Percentiles rank a stretch among this genome's conserved stretches.
Evolutionary conservation across 2,113 vertebrate genomes (phyloP).

Genomic region (Mastomys natalensis): DNA sequence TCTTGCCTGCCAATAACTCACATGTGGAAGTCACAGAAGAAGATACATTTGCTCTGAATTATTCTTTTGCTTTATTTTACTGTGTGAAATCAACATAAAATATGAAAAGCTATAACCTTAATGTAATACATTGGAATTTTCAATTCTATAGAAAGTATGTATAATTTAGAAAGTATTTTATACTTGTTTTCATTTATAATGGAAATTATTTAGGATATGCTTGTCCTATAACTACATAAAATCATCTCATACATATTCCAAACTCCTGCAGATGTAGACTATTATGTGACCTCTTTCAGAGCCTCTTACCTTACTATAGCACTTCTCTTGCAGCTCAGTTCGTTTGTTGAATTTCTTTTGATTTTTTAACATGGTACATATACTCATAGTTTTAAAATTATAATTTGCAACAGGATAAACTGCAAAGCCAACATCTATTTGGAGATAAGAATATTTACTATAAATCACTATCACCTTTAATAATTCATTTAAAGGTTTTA

Average conservation of each 20-base stretch:
- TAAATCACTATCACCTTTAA: neutral
- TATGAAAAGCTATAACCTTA: neutral
- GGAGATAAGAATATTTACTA: neutral
- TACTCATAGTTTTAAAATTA: neutral
- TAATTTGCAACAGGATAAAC: slow-evolving; percentile 25
- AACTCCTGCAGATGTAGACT: slow-evolving; percentile 19
- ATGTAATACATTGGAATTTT: neutral
- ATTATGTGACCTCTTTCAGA: neutral
- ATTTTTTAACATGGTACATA: neutral
- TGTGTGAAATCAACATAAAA: slow-evolving; percentile 6
- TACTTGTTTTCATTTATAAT: slow-evolving; percentile 33
- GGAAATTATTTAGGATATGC: slow-evolving; percentile 9
- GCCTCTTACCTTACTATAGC: neutral
- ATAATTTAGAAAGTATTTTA: neutral
- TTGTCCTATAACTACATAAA: slow-evolving; percentile 31
- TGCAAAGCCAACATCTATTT: neutral
- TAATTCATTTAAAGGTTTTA: neutral
- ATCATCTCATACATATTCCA: slow-evolving; percentile 37
- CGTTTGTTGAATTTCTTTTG: neutral
- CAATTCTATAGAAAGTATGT: neutral
- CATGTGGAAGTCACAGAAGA: neutral
- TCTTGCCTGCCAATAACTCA: neutral
- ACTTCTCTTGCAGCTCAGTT: neutral
- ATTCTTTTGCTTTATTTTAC: slow-evolving; percentile 16
- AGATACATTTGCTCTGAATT: slow-evolving; percentile 25